Percentiles rank a stretch among this genome's conserved stretches.
These are phyloP conservation scores for Leptoteleia sp. DNA, from an alignment of 1,140 invertebrate genomes.

Conservation along the genomic window DNA sequence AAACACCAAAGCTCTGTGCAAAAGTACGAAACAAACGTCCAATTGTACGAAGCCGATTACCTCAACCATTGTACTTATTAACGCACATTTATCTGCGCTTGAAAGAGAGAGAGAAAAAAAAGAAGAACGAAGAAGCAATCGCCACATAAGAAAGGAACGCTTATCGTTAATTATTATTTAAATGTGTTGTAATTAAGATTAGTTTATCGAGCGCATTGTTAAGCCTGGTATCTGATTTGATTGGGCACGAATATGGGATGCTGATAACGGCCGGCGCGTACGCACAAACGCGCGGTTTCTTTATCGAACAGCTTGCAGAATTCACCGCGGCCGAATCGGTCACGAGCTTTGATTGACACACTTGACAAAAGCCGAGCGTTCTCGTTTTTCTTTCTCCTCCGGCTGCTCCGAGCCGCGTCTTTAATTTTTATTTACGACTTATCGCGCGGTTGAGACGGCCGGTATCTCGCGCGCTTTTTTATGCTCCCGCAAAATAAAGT, in stretches of 20 bases:
- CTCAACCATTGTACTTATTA: slow-evolving; percentile 36
- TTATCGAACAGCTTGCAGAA: slow-evolving; percentile 42
- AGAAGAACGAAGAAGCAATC: slow-evolving; percentile 6
- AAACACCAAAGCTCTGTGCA: too few relatives aligned
- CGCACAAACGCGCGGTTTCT: slow-evolving; percentile 17
- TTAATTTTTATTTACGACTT: slow-evolving; percentile 50
- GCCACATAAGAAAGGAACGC: slow-evolving; percentile 1
- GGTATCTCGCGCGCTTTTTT: slow-evolving; percentile 31
- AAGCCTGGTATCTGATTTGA: slow-evolving; percentile 44
- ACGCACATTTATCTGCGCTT: not conserved
- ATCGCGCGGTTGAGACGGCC: slow-evolving; percentile 16
- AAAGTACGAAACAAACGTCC: slow-evolving; percentile 3
- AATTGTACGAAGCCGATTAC: slow-evolving; percentile 20
- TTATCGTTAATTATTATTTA: slow-evolving; percentile 39
- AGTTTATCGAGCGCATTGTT: slow-evolving; percentile 34
- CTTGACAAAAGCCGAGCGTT: slow-evolving; percentile 48
- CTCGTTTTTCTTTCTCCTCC: slow-evolving; percentile 30
- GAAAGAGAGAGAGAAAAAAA: too few relatives aligned
- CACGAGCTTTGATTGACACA: slow-evolving; percentile 60
- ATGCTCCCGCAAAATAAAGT: slow-evolving; percentile 41
- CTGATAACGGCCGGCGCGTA: slow-evolving; percentile 30
- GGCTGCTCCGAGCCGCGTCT: slow-evolving; percentile 24
- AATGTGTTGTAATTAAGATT: slow-evolving; percentile 49
- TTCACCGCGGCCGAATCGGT: slow-evolving; percentile 54
- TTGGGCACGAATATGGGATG: slow-evolving; percentile 51